A percentile compares a stretch with the other conserved stretches of the same genome.
Evolutionary conservation across 2,888 invertebrate species (phyloP).

Genomic region (Stenchaetothrips biformis): DNA sequence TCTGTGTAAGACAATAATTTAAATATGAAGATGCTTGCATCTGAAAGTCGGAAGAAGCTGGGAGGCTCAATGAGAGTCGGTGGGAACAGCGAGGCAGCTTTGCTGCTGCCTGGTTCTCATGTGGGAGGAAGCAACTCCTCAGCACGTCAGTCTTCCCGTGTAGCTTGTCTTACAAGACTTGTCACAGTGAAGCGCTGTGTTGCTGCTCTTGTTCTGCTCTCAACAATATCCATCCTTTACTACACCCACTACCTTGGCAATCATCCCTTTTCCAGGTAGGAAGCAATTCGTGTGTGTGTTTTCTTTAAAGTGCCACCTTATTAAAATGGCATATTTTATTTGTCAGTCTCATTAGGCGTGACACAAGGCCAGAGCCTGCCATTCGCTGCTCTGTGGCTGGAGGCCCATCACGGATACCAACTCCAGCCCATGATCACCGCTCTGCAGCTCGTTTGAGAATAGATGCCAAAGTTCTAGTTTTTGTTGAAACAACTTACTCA

Average conservation of each 20-base stretch:
- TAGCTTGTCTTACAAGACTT: conserved; percentile 60
- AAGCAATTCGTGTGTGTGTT: conserved; percentile 38
- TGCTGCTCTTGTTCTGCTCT: conserved; percentile 66
- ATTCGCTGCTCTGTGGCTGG: conserved; percentile 73
- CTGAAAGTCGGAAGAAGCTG: background rate
- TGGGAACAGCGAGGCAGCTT: background rate
- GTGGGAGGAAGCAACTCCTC: background rate
- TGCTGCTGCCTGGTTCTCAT: background rate
- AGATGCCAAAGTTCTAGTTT: conserved; percentile 88
- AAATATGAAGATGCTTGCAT: background rate
- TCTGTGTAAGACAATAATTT: conserved; percentile 11
- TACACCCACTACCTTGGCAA: conserved; percentile 76
- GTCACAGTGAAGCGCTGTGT: conserved; percentile 75
- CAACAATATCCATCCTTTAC: conserved; percentile 74
- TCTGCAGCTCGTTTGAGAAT: conserved; percentile 79
- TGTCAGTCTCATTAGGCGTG: conserved; percentile 64
- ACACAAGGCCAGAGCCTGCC: conserved; percentile 72
- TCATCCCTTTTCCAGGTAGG: conserved; percentile 72
- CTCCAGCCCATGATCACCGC: conserved; percentile 70
- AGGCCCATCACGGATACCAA: conserved; percentile 56
- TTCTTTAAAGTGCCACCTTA: background rate
- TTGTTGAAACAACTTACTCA: conserved; percentile 92
- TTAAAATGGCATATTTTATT: conserved; percentile 40
- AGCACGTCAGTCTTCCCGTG: conserved; percentile 15
- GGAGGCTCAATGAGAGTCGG: conserved; percentile 19